These are phyloP conservation scores for Nephotettix cincticeps DNA, from an alignment of 1,140 invertebrate species.

Conservation along the genomic window DNA sequence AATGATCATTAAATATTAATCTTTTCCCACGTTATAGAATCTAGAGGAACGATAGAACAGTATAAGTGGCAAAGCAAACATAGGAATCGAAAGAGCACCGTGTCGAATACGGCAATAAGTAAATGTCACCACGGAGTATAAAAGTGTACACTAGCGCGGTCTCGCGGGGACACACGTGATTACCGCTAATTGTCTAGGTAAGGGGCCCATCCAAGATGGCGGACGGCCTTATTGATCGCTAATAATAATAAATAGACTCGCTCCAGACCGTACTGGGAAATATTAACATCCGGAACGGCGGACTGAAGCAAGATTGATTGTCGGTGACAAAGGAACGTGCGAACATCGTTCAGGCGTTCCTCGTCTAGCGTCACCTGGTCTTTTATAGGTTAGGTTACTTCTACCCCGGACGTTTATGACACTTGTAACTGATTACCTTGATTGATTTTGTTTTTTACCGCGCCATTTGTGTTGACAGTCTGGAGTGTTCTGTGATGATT, in stretches of 20 bases:
- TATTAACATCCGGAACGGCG: slow-evolving; percentile 19
- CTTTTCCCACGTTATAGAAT: too few relatives aligned
- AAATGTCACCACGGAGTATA: slow-evolving; percentile 6
- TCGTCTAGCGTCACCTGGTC: not conserved
- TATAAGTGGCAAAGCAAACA: not conserved
- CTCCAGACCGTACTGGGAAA: slow-evolving; percentile 5
- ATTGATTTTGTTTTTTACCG: slow-evolving; percentile 1
- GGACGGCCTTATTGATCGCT: not conserved
- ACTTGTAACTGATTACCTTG: not conserved
- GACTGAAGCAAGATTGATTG: slow-evolving; percentile 11
- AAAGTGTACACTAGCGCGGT: not conserved
- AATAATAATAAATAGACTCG: slow-evolving; percentile 22
- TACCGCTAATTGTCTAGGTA: slow-evolving; percentile 14
- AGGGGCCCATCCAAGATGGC: slow-evolving; percentile 7
- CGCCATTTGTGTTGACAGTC: slow-evolving; percentile 12
- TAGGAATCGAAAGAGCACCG: not conserved
- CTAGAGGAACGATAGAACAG: too few relatives aligned
- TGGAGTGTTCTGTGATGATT: not conserved
- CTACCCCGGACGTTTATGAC: slow-evolving; percentile 13
- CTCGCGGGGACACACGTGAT: not conserved
- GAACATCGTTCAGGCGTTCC: not conserved
- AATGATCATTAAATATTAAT: too few relatives aligned
- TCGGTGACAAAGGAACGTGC: slow-evolving; percentile 12
- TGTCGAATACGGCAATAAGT: not conserved
- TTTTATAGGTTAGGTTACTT: too few relatives aligned